These are phyloP conservation scores for Ligdia adustata DNA, from an alignment of 2,888 invertebrate species.

Conservation along the genomic window DNA sequence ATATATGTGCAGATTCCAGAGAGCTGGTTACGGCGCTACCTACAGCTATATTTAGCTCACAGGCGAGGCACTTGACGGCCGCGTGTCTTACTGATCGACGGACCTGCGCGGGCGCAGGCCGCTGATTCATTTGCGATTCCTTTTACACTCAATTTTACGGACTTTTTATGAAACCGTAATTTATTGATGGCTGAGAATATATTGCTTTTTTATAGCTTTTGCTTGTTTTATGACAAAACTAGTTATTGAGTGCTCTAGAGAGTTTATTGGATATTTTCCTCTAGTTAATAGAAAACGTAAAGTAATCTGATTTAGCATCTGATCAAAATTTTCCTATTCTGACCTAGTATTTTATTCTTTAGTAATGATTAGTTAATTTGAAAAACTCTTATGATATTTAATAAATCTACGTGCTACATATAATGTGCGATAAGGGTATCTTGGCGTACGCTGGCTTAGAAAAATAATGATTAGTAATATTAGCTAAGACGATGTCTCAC, in stretches of 20 bases:
- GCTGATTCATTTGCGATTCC: slow-evolving; percentile 26
- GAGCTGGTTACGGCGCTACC: slow-evolving; percentile 64
- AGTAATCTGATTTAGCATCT: no score
- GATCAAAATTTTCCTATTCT: no score
- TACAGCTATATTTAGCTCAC: slow-evolving; percentile 29
- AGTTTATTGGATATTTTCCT: neutral
- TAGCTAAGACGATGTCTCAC: no score
- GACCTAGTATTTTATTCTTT: no score
- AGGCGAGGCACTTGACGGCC: slow-evolving; percentile 43
- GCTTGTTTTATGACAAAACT: slow-evolving; percentile 31
- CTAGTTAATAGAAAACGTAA: no score
- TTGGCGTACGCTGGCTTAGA: no score
- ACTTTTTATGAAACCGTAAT: slow-evolving; percentile 30
- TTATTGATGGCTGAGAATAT: slow-evolving; percentile 27
- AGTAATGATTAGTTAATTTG: no score
- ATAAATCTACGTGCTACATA: no score
- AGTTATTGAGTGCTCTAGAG: slow-evolving; percentile 10
- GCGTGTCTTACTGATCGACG: slow-evolving; percentile 25
- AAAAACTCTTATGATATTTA: no score
- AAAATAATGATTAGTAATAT: no score
- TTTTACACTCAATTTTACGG: slow-evolving; percentile 26
- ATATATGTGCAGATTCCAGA: slow-evolving; percentile 51
- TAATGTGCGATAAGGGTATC: no score
- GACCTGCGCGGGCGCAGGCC: no score
- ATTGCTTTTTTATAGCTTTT: slow-evolving; percentile 29